phyloP scores from a whole-genome alignment of 2,113 vertebrate species.

The Leptocoma aspasia region DNA sequence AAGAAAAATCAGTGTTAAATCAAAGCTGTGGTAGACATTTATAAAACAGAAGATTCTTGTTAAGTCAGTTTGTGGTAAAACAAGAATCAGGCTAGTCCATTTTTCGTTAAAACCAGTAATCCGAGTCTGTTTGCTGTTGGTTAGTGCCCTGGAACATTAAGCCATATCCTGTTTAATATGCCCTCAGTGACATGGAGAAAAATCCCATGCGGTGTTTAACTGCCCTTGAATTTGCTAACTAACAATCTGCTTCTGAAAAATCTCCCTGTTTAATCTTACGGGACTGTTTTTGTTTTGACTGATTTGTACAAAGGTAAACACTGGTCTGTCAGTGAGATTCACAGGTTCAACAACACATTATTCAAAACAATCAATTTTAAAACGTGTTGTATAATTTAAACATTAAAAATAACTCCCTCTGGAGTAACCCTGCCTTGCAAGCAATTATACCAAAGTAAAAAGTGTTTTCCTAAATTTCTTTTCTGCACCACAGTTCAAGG shows the following conservation, averaged over 20 bases:
- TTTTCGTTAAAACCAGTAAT: slow-evolving; percentile 15
- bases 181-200: background rate
- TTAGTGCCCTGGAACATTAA: background rate
- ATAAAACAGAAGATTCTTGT: background rate
- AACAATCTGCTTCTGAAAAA: background rate
- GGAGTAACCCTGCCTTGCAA: background rate
- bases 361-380: background rate
- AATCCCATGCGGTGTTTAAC: background rate
- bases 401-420: background rate
- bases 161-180: background rate
- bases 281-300: background rate
- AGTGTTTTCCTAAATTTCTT: background rate
- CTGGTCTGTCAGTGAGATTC: background rate
- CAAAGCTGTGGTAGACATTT: background rate
- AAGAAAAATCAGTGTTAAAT: background rate
- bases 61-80: background rate
- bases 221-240: slow-evolving; percentile 10
- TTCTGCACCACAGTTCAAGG: slow-evolving; percentile 14
- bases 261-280: background rate
- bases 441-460: background rate
- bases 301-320: background rate
- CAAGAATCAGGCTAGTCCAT: background rate
- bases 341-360: background rate
- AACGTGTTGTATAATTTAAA: background rate
- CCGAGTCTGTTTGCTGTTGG: background rate